Evolutionary conservation across 2,113 vertebrate species (phyloP).

Genomic region (Euleptes europaea): DNA sequence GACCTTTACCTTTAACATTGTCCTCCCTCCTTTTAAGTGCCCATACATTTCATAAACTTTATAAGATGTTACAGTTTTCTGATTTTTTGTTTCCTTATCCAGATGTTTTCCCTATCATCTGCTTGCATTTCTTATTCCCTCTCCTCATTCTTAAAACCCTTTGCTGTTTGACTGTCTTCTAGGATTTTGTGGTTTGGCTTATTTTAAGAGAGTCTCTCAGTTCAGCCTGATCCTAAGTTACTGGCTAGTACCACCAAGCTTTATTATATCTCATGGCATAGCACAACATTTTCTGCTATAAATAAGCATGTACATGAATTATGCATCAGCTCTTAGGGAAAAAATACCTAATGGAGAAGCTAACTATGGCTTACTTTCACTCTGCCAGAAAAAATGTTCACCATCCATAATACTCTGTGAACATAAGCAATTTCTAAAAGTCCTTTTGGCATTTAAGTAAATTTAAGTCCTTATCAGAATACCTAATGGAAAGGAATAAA

Average conservation of each 20-base stretch:
- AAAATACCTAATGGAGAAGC: background rate
- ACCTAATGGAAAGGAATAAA: background rate
- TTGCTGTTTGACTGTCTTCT: background rate
- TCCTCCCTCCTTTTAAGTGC: background rate
- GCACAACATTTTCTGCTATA: background rate
- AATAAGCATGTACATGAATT: background rate
- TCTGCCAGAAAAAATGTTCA: background rate
- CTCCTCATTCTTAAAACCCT: background rate
- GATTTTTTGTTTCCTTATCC: background rate
- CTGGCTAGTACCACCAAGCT: background rate
- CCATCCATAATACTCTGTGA: background rate
- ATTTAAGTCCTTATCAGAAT: background rate
- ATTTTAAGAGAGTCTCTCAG: background rate
- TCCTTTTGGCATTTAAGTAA: background rate
- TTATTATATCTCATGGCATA: background rate
- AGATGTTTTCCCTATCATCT: background rate
- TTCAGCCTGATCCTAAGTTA: background rate
- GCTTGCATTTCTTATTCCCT: background rate
- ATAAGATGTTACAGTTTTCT: background rate
- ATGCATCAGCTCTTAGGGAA: background rate
- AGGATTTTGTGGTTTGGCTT: background rate
- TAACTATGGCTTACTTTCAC: background rate
- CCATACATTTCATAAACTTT: background rate
- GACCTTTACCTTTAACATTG: too few relatives aligned
- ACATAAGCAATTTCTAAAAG: background rate